Evolutionary conservation across 2,113 vertebrate species (phyloP), one percentile per base, ranked within the genome.

Genomic region (Pygoscelis antarcticus): DNA sequence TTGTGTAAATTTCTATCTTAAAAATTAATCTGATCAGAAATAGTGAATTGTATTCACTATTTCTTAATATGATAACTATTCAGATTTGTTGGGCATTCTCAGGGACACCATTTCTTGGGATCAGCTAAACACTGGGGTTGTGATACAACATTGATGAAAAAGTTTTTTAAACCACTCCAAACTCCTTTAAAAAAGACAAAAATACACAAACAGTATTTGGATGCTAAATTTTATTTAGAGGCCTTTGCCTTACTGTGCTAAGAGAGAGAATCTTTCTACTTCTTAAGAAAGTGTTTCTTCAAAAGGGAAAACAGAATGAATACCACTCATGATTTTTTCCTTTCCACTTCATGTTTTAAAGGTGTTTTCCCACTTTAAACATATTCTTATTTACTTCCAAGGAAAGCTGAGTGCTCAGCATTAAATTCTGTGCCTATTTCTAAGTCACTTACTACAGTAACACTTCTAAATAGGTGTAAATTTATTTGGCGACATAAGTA

Each of bases 401-500:
- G 30, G 20, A 61, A 94, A 61, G 18, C 8, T 77, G 64, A 72
- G 2, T 7, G 6, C 20, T 85, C 44, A 74, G 6, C n/a, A 74
- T 79, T 71, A 93, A 89, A 55, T 70, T 52, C 42, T 91, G 15
- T 42, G 27, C 12, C 34, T 69, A 11, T 51, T 94, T 97, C 29
- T 42, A 85, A 82, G 47, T 77, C 46, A 49, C 70, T 79, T 89
- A 77, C 46, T 72, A 8, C 8, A 54, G 32, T 79, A 84, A 49
- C 81, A 52, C 68, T 70, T 94, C 69, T 90, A 93, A 96, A 89
- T 86, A 95, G 46, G 38, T 80, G 46, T 76, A 92, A 61, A 80
- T 85, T 93, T 60, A 83, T 58, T 77, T 94, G 30, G 34, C 7
- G 11, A 19, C 42, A 5, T 78, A 92, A 85, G 32, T 71, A 84